A percentile compares a stretch with the other conserved stretches of the same genome.
Evolutionary conservation across 2,888 invertebrate species (phyloP).

Genomic region (Tryphoninae sp.): DNA sequence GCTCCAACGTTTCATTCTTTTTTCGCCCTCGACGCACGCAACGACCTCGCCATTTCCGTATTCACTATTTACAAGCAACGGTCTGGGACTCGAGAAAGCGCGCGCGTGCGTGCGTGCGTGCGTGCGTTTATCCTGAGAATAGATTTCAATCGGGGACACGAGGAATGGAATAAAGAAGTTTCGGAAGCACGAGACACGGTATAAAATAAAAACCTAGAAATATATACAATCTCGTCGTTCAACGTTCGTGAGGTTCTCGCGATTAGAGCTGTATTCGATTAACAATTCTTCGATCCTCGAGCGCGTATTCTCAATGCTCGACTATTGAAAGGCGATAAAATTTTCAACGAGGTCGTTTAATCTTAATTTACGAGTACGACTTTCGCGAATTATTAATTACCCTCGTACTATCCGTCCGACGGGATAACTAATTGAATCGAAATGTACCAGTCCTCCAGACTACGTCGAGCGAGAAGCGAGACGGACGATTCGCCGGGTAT

Average conservation of each 20-base stretch:
- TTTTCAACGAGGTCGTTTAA: constrained; percentile 59
- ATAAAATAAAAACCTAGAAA: constrained; percentile 23
- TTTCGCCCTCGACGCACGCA: constrained; percentile 2
- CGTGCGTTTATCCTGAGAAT: constrained; percentile 40
- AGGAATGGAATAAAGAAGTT: constrained; percentile 5
- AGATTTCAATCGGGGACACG: constrained; percentile 36
- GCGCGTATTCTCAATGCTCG: background rate
- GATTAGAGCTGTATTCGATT: constrained; percentile 50
- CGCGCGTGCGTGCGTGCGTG: background rate
- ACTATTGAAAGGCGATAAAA: constrained; percentile 8
- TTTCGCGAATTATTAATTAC: constrained; percentile 70
- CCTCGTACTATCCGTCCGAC: constrained; percentile 39
- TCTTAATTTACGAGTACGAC: constrained; percentile 66
- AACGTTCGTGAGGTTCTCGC: constrained; percentile 1
- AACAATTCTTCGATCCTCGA: constrained; percentile 38
- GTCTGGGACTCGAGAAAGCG: too few species aligned
- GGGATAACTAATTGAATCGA: constrained; percentile 70
- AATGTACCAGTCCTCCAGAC: constrained; percentile 54
- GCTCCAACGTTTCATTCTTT: background rate
- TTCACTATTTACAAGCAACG: constrained; percentile 35
- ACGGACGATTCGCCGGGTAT: constrained; percentile 65
- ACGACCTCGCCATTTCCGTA: constrained; percentile 51
- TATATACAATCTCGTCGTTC: constrained; percentile 3
- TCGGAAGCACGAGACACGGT: background rate
- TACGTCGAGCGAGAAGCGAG: constrained; percentile 59